Conservation (phyloP, 1,140 invertebrate genomes). For the Hormaphis cornu region DNA sequence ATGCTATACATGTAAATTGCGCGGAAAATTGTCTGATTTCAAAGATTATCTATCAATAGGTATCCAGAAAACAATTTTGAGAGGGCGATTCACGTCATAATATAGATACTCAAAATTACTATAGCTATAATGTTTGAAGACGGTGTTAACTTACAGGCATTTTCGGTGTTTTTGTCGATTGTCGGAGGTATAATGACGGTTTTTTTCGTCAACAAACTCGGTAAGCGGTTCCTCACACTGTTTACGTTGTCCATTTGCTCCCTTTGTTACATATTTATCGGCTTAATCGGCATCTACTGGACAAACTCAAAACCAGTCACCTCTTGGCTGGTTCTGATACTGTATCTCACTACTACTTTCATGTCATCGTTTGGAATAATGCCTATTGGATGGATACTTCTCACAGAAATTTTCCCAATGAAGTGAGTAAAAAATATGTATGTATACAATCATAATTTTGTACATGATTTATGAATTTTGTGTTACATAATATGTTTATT, state of each 20-base stretch:
- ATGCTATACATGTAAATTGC: too few species aligned
- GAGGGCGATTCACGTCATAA: too few species aligned
- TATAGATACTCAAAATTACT: too few species aligned
- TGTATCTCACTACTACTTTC: neutral
- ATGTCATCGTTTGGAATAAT: neutral
- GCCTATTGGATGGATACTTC: slow-evolving; percentile 30
- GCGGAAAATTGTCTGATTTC: too few species aligned
- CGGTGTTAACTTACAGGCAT: neutral
- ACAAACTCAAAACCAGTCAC: neutral
- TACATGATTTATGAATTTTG: too few species aligned
- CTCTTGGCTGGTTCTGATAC: neutral
- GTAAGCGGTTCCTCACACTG: neutral
- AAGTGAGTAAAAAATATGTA: slow-evolving; percentile 29
- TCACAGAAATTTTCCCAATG: slow-evolving; percentile 34
- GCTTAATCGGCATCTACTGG: neutral
- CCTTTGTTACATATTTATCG: neutral
- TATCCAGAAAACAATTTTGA: too few species aligned
- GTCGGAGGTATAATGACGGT: neutral
- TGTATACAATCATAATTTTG: too few species aligned
- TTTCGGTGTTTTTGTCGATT: neutral
- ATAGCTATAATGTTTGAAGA: neutral
- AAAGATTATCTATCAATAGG: too few species aligned
- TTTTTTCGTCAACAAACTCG: neutral
- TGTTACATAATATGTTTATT: too few species aligned
- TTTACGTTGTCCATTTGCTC: neutral